Evolutionary conservation across 2,113 vertebrate species (phyloP).

Genomic region (Cercocebus atys): DNA sequence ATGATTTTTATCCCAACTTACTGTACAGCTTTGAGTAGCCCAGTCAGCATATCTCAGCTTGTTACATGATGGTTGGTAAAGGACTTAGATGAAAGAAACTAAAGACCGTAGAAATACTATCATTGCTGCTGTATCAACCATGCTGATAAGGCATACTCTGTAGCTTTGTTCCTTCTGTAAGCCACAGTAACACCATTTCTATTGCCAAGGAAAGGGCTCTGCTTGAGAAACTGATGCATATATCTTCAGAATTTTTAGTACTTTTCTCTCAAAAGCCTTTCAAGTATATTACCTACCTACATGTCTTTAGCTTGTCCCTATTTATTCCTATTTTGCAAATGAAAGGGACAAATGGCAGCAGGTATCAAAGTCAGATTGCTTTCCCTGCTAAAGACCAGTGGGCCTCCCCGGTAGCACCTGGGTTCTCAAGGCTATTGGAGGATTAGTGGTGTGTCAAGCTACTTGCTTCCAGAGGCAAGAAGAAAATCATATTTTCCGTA

Average conservation of each 20-base stretch:
- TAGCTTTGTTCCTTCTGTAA: not conserved
- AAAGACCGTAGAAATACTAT: not conserved
- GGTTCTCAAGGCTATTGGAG: not conserved
- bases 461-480: slow-evolving; percentile 14
- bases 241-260: not conserved
- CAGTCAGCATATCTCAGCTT: not conserved
- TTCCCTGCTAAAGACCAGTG: not conserved
- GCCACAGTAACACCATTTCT: not conserved
- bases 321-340: slow-evolving; percentile 12
- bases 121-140: not conserved
- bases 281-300: not conserved
- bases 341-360: not conserved
- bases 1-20: not conserved
- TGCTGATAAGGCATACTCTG: not conserved
- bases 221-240: not conserved
- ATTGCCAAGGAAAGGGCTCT: not conserved
- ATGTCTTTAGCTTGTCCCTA: not conserved
- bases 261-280: not conserved
- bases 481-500: slow-evolving; percentile 35
- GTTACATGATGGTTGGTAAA: not conserved
- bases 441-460: not conserved
- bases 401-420: not conserved
- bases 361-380: not conserved
- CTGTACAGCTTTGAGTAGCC: not conserved
- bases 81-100: slow-evolving; percentile 7